Conservation (phyloP, 2,113 vertebrate species). For the Sapayoa aenigma region DNA sequence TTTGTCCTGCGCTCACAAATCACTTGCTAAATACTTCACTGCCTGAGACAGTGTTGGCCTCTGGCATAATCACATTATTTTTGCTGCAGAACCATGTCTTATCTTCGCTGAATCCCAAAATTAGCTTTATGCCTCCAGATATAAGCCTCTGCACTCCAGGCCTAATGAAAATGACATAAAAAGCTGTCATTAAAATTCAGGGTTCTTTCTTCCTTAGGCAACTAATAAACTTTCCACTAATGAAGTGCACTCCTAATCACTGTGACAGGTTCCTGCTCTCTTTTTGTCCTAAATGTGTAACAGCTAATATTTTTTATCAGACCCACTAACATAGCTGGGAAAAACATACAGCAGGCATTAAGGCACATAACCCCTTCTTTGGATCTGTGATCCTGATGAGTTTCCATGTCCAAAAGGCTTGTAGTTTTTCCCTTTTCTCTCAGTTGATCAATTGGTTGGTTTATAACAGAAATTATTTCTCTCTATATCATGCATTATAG, state of each 20-base stretch:
- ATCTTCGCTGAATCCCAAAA: slow-evolving; percentile 24
- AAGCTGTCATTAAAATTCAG: slow-evolving; percentile 51
- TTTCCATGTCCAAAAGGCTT: neutral
- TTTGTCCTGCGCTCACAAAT: slow-evolving; percentile 11
- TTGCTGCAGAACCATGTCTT: neutral
- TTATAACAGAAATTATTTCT: neutral
- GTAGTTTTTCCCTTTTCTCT: neutral
- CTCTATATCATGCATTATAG: neutral
- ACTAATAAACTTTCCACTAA: slow-evolving; percentile 60
- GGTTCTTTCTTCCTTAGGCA: slow-evolving; percentile 42
- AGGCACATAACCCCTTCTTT: neutral
- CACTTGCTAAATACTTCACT: slow-evolving; percentile 29
- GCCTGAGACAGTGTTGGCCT: neutral
- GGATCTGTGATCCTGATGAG: neutral
- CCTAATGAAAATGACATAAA: slow-evolving; percentile 56
- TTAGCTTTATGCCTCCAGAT: slow-evolving; percentile 49
- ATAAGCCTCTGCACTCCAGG: neutral
- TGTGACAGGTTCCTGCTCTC: neutral
- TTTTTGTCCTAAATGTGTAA: neutral
- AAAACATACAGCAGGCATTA: neutral
- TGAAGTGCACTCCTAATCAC: slow-evolving; percentile 46
- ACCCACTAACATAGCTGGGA: neutral
- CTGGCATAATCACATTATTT: neutral
- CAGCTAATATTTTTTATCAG: neutral
- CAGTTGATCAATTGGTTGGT: neutral